Conservation (phyloP, 35 echinoderm and acorn worm species). For the Acanthaster planci region DNA sequence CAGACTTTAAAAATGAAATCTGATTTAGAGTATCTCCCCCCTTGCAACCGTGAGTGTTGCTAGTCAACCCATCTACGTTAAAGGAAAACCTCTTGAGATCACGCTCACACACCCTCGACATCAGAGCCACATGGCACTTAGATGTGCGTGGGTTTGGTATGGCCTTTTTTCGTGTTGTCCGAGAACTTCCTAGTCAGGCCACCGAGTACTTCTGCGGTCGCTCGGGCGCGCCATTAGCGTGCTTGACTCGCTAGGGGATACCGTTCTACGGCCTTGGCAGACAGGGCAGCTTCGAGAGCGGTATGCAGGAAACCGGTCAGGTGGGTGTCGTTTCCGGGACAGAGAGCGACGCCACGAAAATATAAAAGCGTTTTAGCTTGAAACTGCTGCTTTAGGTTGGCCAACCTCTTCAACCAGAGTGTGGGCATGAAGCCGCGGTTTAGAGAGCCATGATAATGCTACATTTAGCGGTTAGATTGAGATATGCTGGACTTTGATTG, state of each 20-base stretch:
- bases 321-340: too few species aligned
- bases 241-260: slow-evolving; percentile 24
- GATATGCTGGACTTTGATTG: not conserved
- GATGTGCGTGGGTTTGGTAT: too few species aligned
- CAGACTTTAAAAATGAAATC: too few species aligned
- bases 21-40: not conserved
- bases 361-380: not conserved
- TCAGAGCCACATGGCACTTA: too few species aligned
- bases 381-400: not conserved
- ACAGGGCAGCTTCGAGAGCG: too few species aligned
- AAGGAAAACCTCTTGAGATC: not conserved
- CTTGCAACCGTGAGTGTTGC: not conserved
- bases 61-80: not conserved
- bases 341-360: too few species aligned
- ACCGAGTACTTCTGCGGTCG: not conserved
- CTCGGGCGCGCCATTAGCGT: slow-evolving; percentile 1
- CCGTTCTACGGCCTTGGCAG: not conserved
- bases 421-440: not conserved
- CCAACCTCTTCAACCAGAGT: not conserved
- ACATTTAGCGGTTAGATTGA: not conserved
- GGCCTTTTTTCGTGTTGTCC: too few species aligned
- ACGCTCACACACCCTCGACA: too few species aligned
- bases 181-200: not conserved
- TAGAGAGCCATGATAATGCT: not conserved
- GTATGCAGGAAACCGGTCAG: too few species aligned